Base-by-base conservation (phyloP, 2,797 vertebrate species). In the Poecile montanus region DNA sequence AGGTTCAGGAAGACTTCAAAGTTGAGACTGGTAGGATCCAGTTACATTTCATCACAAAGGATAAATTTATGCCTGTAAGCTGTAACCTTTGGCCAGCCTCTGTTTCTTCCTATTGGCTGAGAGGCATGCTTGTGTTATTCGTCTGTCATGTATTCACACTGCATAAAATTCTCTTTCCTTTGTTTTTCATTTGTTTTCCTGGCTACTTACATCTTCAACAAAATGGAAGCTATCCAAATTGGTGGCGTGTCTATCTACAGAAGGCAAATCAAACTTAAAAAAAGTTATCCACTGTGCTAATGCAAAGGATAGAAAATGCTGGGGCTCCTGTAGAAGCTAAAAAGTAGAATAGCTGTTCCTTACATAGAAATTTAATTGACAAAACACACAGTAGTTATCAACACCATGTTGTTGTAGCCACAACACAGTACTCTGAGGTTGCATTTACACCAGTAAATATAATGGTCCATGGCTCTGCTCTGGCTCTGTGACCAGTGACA, bases 1-100 rank as follows among this genome's bases (percentile, higher is more conserved):
- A 97, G 83, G 91, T 96, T 96, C 94, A 96, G 94, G 94, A 97
- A 96, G 91, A 96, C 96, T 98, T 98, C 96, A 97, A 97, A 98
- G 96, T 95, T 88, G 95, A 97, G 97, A 97, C 95, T 96, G 79
- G 93, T 91, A 30, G 93, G 97, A 95, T 98, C 94, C 77, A 87
- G 91, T 98, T 98, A 97, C 97, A 92, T 96, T 97, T 96, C 91
- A 72, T 93, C 62, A 66, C 93, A 97, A 94, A 97, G 93, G 91
- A 95, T 91, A 95, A 95, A 97, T 97, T 96, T 96, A 96, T 97
- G 96, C 96, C 96, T 91, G 63, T 47, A 88, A 95, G 89, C 92
- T 9, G 38, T 96, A 97, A 96, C 95, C 94, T 98, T 96, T 97
- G 93, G 88, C 92, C 78, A 97, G 75, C 95, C 65, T 86, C 87